Conservation (phyloP, 2,888 invertebrate species). For the Drosophila setosimentum region DNA sequence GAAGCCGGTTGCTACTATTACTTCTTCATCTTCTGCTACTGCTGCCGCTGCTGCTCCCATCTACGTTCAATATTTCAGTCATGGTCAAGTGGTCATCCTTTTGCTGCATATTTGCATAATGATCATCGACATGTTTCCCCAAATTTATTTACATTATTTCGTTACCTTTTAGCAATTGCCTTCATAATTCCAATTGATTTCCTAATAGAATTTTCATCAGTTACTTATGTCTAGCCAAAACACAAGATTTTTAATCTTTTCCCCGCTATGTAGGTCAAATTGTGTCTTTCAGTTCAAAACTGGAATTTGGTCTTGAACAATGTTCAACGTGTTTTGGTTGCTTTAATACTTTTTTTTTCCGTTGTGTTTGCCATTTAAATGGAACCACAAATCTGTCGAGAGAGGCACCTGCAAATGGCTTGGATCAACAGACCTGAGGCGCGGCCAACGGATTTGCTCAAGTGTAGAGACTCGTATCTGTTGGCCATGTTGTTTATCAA, state of each 20-base stretch:
- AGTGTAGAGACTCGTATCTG: slow-evolving; percentile 26
- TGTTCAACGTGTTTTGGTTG: slow-evolving; percentile 48
- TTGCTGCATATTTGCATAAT: slow-evolving; percentile 25
- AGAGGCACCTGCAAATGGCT: slow-evolving; percentile 61
- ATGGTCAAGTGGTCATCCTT: slow-evolving; percentile 75
- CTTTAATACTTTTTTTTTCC: slow-evolving; percentile 4
- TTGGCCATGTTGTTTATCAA: slow-evolving; percentile 47
- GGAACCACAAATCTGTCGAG: slow-evolving; percentile 44
- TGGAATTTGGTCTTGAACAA: slow-evolving; percentile 52
- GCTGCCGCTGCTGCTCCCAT: slow-evolving; percentile 20
- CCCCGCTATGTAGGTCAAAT: slow-evolving; percentile 47
- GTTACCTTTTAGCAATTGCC: neutral
- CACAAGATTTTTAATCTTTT: slow-evolving; percentile 6
- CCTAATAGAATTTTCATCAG: slow-evolving; percentile 44
- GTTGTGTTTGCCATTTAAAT: slow-evolving; percentile 23
- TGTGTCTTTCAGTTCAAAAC: slow-evolving; percentile 38
- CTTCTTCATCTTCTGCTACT: neutral
- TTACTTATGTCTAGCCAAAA: slow-evolving; percentile 12
- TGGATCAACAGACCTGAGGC: slow-evolving; percentile 46
- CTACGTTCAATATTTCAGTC: slow-evolving; percentile 67
- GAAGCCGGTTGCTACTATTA: slow-evolving; percentile 38
- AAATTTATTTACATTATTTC: neutral
- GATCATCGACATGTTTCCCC: slow-evolving; percentile 24
- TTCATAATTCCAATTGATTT: slow-evolving; percentile 25
- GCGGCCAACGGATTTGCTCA: slow-evolving; percentile 37